Conservation (phyloP, 2,797 vertebrate genomes). For the Thalassophryne amazonica region DNA sequence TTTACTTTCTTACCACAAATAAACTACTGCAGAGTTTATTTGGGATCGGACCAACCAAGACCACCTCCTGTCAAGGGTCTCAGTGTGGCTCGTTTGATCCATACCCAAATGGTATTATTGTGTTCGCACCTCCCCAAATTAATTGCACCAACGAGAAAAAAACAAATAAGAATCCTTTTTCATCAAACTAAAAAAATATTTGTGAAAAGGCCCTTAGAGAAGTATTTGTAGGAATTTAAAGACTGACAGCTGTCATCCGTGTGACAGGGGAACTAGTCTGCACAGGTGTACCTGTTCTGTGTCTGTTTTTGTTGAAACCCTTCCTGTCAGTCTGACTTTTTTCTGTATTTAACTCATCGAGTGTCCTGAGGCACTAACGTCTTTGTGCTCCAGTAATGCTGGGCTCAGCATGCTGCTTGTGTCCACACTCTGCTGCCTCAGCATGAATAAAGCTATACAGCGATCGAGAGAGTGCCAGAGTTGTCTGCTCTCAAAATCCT, state of each 20-base stretch:
- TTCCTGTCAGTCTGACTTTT: conserved; percentile 38
- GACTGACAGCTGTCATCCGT: conserved; percentile 66
- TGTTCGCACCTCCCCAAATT: too few relatives aligned
- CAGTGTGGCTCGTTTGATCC: too few relatives aligned
- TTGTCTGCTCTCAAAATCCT: conserved; percentile 70
- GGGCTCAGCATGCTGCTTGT: conserved; percentile 76
- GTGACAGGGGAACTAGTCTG: conserved; percentile 13
- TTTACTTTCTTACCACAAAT: too few relatives aligned
- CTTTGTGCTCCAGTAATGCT: conserved; percentile 77
- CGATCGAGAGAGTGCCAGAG: conserved; percentile 63
- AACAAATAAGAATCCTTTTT: too few relatives aligned
- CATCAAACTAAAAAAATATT: too few relatives aligned
- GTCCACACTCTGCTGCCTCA: conserved; percentile 78
- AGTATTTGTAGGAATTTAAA: conserved; percentile 11
- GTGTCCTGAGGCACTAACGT: conserved; percentile 65
- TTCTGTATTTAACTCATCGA: conserved; percentile 45
- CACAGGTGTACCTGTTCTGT: conserved; percentile 13
- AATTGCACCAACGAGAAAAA: too few relatives aligned
- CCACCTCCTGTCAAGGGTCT: too few relatives aligned
- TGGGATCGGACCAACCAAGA: too few relatives aligned
- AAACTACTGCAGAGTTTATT: too few relatives aligned
- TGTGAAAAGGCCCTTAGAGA: too few relatives aligned
- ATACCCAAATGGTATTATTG: too few relatives aligned
- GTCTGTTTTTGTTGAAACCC: conserved; percentile 18
- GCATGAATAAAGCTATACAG: conserved; percentile 76